Conservation (phyloP, 2,797 vertebrate species). For the Lerista edwardsae region DNA sequence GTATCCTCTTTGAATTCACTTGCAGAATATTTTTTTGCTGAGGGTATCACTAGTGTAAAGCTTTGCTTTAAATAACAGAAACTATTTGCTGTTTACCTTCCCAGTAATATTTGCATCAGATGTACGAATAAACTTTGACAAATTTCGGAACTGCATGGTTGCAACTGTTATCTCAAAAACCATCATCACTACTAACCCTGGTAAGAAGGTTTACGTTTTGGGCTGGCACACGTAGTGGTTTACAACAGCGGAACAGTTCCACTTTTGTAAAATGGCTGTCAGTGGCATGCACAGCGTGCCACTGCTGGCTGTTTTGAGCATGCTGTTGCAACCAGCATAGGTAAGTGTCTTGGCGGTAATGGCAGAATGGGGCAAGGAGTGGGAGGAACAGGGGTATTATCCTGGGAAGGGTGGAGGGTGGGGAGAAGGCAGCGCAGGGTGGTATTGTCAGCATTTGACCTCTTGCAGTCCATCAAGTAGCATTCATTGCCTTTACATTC, state of each 20-base stretch:
- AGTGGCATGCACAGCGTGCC: too few relatives aligned
- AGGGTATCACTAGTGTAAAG: not conserved
- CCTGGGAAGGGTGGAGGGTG: too few relatives aligned
- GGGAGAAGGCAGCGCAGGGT: too few relatives aligned
- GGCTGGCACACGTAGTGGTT: too few relatives aligned
- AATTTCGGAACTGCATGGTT: slow-evolving; percentile 90
- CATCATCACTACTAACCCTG: slow-evolving; percentile 94
- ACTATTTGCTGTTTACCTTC: slow-evolving; percentile 11
- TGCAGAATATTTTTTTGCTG: slow-evolving; percentile 40
- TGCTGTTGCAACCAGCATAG: too few relatives aligned
- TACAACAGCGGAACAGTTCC: too few relatives aligned
- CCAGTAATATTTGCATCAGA: slow-evolving; percentile 95
- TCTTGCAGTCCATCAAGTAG: not conserved
- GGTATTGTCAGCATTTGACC: not conserved
- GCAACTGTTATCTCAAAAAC: slow-evolving; percentile 92
- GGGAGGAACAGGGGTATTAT: too few relatives aligned
- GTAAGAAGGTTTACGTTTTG: slow-evolving; percentile 81
- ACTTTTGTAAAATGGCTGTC: too few relatives aligned
- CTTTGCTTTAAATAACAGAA: slow-evolving; percentile 47
- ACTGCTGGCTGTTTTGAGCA: too few relatives aligned
- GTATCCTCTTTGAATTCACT: slow-evolving; percentile 70
- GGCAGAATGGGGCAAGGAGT: too few relatives aligned
- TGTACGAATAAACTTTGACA: slow-evolving; percentile 92
- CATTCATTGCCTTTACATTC: not conserved
- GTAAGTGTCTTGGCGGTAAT: too few relatives aligned